Percentiles rank a stretch among this genome's conserved stretches.
phyloP scores from a whole-genome alignment of 2,797 vertebrate genomes.

The Amphiprion clarkii region DNA sequence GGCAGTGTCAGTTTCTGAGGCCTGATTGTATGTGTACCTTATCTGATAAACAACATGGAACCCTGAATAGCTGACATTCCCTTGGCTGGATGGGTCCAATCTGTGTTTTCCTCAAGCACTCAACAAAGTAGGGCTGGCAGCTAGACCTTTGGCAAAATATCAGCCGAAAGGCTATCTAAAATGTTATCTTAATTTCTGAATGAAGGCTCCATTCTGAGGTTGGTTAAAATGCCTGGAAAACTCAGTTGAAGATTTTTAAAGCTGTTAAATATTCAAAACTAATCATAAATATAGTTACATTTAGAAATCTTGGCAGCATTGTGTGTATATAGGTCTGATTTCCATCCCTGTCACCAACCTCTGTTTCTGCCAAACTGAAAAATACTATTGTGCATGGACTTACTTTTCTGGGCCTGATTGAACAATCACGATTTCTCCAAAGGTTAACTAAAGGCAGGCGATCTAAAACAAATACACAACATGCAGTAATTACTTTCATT shows the following conservation, averaged over 20 bases:
- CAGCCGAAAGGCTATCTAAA: slow-evolving; percentile 27
- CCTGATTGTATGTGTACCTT: slow-evolving; percentile 83
- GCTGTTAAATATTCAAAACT: slow-evolving; percentile 53
- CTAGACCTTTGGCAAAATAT: slow-evolving; percentile 40
- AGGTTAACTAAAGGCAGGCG: slow-evolving; percentile 50
- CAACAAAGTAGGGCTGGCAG: slow-evolving; percentile 44
- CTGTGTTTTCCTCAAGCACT: slow-evolving; percentile 54
- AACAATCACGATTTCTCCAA: slow-evolving; percentile 47
- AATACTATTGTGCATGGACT: slow-evolving; percentile 42
- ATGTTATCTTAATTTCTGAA: slow-evolving; percentile 50
- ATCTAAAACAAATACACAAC: slow-evolving; percentile 62
- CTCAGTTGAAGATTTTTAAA: slow-evolving; percentile 32
- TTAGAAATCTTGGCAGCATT: slow-evolving; percentile 38
- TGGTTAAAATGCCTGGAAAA: slow-evolving; percentile 49
- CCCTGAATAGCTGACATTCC: slow-evolving; percentile 74
- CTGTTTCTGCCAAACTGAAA: slow-evolving; percentile 47
- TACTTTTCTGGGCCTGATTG: slow-evolving; percentile 49
- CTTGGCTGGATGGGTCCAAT: slow-evolving; percentile 65
- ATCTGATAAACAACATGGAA: slow-evolving; percentile 81
- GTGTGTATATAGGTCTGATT: slow-evolving; percentile 49
- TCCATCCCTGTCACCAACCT: slow-evolving; percentile 52
- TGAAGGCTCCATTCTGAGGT: slow-evolving; percentile 49
- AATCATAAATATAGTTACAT: slow-evolving; percentile 63
- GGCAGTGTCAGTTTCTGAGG: slow-evolving; percentile 64
- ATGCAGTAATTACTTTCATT: slow-evolving; percentile 59